phyloP scores from a whole-genome alignment of 2,113 vertebrate genomes.

The Callospermophilus lateralis region DNA sequence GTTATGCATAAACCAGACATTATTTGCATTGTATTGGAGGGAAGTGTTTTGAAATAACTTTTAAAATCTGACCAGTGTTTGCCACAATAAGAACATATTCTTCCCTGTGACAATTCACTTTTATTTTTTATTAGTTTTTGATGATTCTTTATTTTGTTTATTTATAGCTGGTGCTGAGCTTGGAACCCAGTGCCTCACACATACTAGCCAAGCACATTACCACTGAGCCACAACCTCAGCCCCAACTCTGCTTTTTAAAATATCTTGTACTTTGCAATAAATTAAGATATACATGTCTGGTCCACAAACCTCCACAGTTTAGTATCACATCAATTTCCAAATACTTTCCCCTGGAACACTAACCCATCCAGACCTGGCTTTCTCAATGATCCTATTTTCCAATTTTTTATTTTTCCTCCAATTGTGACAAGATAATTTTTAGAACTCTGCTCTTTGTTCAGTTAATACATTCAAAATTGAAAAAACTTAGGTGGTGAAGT shows the following conservation, averaged over 20 bases:
- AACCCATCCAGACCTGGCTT: neutral
- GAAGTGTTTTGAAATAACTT: neutral
- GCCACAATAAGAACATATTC: neutral
- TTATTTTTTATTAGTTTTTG: no score
- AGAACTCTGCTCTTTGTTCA: neutral
- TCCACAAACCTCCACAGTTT: neutral
- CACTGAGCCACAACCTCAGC: no score
- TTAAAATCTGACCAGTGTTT: neutral
- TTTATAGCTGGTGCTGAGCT: no score
- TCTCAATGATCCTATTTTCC: neutral
- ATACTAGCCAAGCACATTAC: no score
- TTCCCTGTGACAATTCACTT: neutral
- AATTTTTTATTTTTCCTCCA: neutral
- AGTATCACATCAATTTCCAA: neutral
- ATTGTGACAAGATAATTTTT: neutral
- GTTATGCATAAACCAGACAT: neutral
- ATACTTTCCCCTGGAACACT: neutral
- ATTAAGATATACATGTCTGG: neutral
- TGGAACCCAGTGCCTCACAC: no score
- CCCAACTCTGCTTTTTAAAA: neutral
- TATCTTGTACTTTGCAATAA: neutral
- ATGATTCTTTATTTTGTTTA: no score
- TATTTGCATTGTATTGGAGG: neutral
- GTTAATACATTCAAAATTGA: neutral
- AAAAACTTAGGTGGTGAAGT: neutral